Percentiles rank a stretch among this genome's conserved stretches.
Conservation (phyloP, 2,888 invertebrate genomes). For the Marasmarcha lunaedactyla region DNA sequence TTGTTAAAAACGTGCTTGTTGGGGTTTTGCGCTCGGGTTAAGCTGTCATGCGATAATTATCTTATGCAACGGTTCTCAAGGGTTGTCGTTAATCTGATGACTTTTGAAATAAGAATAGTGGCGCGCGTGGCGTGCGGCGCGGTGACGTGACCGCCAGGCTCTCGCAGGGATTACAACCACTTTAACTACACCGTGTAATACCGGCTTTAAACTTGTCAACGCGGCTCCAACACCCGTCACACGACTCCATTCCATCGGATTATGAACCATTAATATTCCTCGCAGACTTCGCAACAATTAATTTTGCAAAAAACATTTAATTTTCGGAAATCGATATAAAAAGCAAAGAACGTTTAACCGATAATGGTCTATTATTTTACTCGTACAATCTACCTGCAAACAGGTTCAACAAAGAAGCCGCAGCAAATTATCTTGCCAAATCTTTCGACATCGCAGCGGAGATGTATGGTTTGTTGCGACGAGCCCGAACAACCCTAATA, state of each 20-base stretch:
- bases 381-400: background rate
- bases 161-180: slow-evolving; percentile 39
- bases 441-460: slow-evolving; percentile 33
- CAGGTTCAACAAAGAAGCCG: slow-evolving; percentile 24
- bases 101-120: slow-evolving; percentile 46
- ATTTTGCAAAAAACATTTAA: background rate
- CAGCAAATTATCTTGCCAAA: slow-evolving; percentile 43
- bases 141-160: slow-evolving; percentile 40
- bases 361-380: slow-evolving; percentile 1
- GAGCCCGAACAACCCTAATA: slow-evolving; percentile 56
- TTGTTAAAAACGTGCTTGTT: slow-evolving; percentile 10
- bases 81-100: slow-evolving; percentile 42
- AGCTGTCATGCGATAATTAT: too few species aligned
- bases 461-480: slow-evolving; percentile 26
- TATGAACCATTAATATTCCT: slow-evolving; percentile 30
- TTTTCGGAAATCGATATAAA: background rate
- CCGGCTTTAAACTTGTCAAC: slow-evolving; percentile 52
- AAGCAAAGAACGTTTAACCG: background rate
- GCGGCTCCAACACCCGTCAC: slow-evolving; percentile 34
- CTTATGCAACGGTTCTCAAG: slow-evolving; percentile 15
- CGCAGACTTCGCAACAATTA: background rate
- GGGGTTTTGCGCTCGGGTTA: slow-evolving; percentile 15
- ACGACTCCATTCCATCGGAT: slow-evolving; percentile 48
- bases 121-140: slow-evolving; percentile 31
- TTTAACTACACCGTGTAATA: slow-evolving; percentile 37